Evolutionary conservation across 2,888 invertebrate species (phyloP), one percentile per base, ranked within the genome.

Genomic region (Stegana nigrithorax): DNA sequence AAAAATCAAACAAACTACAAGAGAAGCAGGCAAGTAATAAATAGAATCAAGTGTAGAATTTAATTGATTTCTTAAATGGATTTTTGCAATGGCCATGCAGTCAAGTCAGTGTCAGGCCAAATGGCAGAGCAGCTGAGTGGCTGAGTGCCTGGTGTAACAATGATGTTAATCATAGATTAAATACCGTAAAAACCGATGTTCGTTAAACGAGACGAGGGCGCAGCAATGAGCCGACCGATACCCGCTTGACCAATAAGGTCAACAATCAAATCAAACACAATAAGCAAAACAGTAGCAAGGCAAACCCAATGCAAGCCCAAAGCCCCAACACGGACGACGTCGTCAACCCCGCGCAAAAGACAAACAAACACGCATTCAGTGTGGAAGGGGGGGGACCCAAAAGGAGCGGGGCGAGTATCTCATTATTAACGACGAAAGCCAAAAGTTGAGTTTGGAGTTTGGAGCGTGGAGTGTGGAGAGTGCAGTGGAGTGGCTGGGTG

Each of bases 91-190:
- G 44, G n/a, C 10, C 10, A n/a, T 36, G 12, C 1, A 36, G 36
- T 36, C 36, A 10, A 36, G 36, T 36, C 36, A 32, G n/a, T n/a
- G n/a, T n/a, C n/a, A n/a, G n/a, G n/a, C n/a, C n/a, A n/a, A n/a
- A n/a, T n/a, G n/a, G n/a, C n/a, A n/a, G n/a, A n/a, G n/a, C n/a
- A 32, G 4, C 32, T n/a, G 36, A 36, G n/a, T 36, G 12, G n/a
- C 4, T 36, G 10, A n/a, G 25, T 23, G 25, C 25, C n/a, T 23
- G 4, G 8, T 14, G 26, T 7, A 2, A 10, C 14, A 27, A 63
- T 60, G 72, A 75, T 75, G 73, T 71, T 73, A 75, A 75, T 78
- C 78, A 75, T 73, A 75, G 75, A 78, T 78, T 78, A 78, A 78
- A 70, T 74, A 75, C 75, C 75, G 75, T 72, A 72, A 73, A 74